A percentile compares a stretch with the other conserved stretches of the same genome.
Conservation (phyloP, 2,113 vertebrate genomes). For the Otus sunia region DNA sequence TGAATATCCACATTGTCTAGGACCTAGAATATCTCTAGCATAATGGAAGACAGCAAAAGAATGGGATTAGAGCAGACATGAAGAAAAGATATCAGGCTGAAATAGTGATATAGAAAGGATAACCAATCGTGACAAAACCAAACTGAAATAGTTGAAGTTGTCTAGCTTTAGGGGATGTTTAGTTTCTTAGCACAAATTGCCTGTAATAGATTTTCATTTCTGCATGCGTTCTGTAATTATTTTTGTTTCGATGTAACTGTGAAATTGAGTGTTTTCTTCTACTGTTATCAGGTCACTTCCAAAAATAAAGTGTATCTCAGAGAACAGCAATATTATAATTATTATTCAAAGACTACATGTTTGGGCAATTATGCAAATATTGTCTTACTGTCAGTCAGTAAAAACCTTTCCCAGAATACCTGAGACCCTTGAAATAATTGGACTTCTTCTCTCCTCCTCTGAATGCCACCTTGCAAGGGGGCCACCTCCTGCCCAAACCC, state of each 20-base stretch:
- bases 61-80: background rate
- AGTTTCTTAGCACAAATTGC: conserved; percentile 35
- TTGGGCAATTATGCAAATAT: conserved; percentile 54
- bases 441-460: background rate
- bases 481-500: background rate
- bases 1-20: background rate
- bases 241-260: conserved; percentile 55
- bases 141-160: background rate
- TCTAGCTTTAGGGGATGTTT: conserved; percentile 15
- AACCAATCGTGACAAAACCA: background rate
- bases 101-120: background rate
- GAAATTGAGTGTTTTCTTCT: conserved; percentile 67
- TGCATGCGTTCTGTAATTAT: conserved; percentile 28
- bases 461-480: background rate
- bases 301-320: conserved; percentile 45
- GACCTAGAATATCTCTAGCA: background rate
- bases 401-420: conserved; percentile 32
- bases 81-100: conserved; percentile 9
- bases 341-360: conserved; percentile 32
- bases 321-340: conserved; percentile 28
- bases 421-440: conserved; percentile 21
- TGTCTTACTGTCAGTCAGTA: conserved; percentile 26
- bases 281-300: conserved; percentile 55
- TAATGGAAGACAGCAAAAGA: background rate
- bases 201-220: conserved; percentile 62